phyloP scores from a whole-genome alignment of 2,888 invertebrate genomes.

The Aleiodes testaceus region DNA sequence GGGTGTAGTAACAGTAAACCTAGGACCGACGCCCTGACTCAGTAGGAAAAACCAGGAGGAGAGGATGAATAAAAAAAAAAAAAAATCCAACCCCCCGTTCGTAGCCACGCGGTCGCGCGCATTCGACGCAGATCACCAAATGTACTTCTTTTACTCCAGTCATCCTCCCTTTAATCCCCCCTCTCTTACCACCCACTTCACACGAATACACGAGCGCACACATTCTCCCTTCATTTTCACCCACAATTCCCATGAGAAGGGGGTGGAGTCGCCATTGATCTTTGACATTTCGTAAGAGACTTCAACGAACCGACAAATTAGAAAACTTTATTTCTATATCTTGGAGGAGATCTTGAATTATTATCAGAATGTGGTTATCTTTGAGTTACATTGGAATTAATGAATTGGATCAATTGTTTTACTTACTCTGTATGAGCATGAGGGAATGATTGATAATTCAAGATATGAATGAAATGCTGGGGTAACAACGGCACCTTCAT shows the following conservation, averaged over 20 bases:
- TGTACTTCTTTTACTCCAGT: slow-evolving; percentile 18
- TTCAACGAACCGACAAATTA: slow-evolving; percentile 20
- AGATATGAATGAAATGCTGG: no score
- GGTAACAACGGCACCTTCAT: no score
- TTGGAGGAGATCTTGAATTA: neutral
- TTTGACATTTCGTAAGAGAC: slow-evolving; percentile 9
- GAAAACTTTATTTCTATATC: neutral
- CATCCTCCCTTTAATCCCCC: neutral
- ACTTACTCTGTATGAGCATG: no score
- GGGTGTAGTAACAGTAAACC: slow-evolving; percentile 31
- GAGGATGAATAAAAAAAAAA: neutral
- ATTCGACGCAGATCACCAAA: slow-evolving; percentile 30
- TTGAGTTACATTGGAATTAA: no score
- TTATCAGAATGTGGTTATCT: no score
- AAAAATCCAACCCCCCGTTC: neutral
- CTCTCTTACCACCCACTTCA: neutral
- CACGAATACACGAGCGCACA: neutral
- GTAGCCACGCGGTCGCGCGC: slow-evolving; percentile 8
- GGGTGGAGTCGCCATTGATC: slow-evolving; percentile 22
- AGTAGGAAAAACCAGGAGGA: slow-evolving; percentile 18
- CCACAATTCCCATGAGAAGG: slow-evolving; percentile 3
- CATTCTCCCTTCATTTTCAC: slow-evolving; percentile 15
- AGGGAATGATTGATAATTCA: no score
- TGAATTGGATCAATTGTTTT: no score
- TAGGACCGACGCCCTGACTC: slow-evolving; percentile 28